Conservation (phyloP, 2,113 vertebrate genomes). For the Castor canadensis region DNA sequence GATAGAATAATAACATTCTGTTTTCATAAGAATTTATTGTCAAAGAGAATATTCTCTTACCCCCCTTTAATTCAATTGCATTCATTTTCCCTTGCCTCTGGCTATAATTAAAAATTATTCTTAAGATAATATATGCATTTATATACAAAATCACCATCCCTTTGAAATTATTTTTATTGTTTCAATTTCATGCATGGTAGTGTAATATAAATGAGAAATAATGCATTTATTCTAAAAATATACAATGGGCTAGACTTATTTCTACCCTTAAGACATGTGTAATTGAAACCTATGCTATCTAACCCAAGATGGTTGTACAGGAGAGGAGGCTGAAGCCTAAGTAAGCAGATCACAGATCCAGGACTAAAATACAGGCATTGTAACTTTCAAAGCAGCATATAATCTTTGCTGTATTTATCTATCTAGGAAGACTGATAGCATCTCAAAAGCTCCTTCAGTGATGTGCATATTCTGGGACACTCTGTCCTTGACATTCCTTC, state of each 20-base stretch:
- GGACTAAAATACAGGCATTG: not conserved
- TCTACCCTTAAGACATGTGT: not conserved
- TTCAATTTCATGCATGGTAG: constrained; percentile 43
- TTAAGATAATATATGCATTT: constrained; percentile 49
- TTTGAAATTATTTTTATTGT: constrained; percentile 50
- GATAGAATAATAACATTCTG: constrained; percentile 18
- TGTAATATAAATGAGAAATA: constrained; percentile 4
- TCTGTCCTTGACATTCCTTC: not conserved
- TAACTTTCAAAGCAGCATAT: not conserved
- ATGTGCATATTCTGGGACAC: not conserved
- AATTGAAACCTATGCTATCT: not conserved
- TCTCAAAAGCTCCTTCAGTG: not conserved
- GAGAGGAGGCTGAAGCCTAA: not conserved
- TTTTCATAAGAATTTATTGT: constrained; percentile 14
- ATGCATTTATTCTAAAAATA: not conserved
- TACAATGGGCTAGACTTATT: not conserved
- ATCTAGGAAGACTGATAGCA: not conserved
- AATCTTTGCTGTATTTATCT: not conserved
- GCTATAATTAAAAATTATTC: constrained; percentile 8
- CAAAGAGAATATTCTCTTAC: not conserved
- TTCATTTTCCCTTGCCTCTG: constrained; percentile 36
- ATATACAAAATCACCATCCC: not conserved
- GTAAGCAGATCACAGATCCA: not conserved
- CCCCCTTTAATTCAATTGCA: constrained; percentile 23
- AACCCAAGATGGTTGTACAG: not conserved